Base-by-base conservation (phyloP, 2,797 vertebrate genomes). In the Coreius guichenoti region DNA sequence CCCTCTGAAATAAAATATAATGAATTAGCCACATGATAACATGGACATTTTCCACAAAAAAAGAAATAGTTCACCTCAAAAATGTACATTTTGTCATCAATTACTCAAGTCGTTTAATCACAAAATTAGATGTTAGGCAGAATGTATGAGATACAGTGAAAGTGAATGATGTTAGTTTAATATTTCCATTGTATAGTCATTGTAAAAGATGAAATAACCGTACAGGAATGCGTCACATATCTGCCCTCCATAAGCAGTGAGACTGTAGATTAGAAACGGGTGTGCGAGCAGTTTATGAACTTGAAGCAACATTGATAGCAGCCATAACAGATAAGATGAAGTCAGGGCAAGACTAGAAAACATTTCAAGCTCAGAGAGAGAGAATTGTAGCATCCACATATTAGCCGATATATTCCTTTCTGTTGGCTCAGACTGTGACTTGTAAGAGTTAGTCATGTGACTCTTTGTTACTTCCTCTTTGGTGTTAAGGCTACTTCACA, bases 241-340 rank as follows among this genome's bases (percentile, higher is more conserved):
- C 74, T 61, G 63, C 6, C 61, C 26, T 69, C 51, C 31, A 23
- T 76, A 79, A 81, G 87, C 61, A 45, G n/a, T 74, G n/a, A 58
- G 39, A 84, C 16, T 47, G 51, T 29, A 77, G 78, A 88, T 86
- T 81, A 87, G 26, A 54, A 29, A 75, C 23, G 12, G 65, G 13
- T 78, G 74, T 86, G 51, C 47, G 51, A 45, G 58, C 33, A 17
- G 1, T 87, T 88, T 69, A 83, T 88, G 84, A 87, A 89, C 51
- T 14, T 45, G 76, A 74, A 26, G 70, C 74, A 87, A 87, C 43
- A 80, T 82, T 72, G 90, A 92, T 92, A 92, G 91, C 80, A 87
- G 23, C 75, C 33, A 11, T 78, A 69, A 68, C 29, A 86, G 89
- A 93, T 92, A 90, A 91, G 88, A 76, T 39, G 39, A 23, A 77